A percentile compares a stretch with the other conserved stretches of the same genome.
phyloP scores from a whole-genome alignment of 2,888 invertebrate species.

The Calameuta pallipes region DNA sequence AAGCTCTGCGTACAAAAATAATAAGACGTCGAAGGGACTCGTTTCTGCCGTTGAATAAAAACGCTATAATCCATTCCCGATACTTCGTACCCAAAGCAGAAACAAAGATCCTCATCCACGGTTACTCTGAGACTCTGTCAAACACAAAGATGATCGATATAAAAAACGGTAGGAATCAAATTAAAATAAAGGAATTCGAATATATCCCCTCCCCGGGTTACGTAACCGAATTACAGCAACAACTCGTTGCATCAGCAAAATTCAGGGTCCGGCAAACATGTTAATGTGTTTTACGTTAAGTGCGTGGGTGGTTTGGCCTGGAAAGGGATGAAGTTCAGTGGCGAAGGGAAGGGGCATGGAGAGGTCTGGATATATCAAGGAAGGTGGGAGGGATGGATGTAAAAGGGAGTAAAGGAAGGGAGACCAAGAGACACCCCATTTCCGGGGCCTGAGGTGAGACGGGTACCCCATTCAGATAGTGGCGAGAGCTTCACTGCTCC shows the following conservation, averaged over 20 bases:
- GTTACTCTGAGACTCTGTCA: constrained; percentile 24
- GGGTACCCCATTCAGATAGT: constrained; percentile 57
- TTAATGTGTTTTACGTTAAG: constrained; percentile 46
- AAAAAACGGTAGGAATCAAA: constrained; percentile 19
- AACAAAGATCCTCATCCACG: constrained; percentile 26
- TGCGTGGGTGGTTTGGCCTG: constrained; percentile 16
- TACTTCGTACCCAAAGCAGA: constrained; percentile 20
- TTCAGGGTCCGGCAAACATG: constrained; percentile 36
- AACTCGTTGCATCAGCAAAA: constrained; percentile 16
- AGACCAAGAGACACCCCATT: constrained; percentile 35
- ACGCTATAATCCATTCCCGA: constrained; percentile 18
- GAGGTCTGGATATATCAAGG: constrained; percentile 14
- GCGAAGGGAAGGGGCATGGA: constrained; percentile 6
- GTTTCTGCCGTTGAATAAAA: constrained; percentile 8
- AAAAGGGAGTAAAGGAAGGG: constrained; percentile 13
- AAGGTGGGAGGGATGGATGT: constrained; percentile 16
- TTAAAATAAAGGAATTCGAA: background rate
- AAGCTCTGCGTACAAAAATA: constrained; percentile 21
- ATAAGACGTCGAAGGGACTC: constrained; percentile 11
- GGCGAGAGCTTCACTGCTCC: constrained; percentile 42
- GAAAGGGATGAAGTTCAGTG: constrained; percentile 17
- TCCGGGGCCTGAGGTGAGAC: constrained; percentile 39
- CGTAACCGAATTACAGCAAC: background rate
- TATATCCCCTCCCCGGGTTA: background rate
- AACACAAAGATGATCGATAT: constrained; percentile 26